phyloP scores from a whole-genome alignment of 2,888 invertebrate species.

The Sinohyriopsis cumingii region DNA sequence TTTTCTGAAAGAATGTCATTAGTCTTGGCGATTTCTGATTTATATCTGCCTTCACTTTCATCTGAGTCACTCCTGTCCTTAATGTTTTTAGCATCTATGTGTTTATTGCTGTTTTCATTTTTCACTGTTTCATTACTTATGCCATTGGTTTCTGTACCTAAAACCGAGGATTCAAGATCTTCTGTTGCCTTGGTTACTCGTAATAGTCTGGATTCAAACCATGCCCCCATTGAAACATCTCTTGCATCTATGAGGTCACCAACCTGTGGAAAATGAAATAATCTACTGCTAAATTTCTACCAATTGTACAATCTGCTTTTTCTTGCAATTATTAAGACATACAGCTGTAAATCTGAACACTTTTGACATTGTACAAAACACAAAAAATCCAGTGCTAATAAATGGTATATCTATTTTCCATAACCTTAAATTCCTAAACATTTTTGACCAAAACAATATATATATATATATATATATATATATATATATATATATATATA shows the following conservation, averaged over 20 bases:
- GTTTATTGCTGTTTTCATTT: slow-evolving; percentile 7
- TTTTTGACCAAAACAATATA: too few species aligned
- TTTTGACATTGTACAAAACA: too few species aligned
- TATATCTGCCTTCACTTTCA: slow-evolving; percentile 19
- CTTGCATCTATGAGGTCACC: slow-evolving; percentile 82
- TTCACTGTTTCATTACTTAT: not conserved
- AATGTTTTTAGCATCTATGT: slow-evolving; percentile 7
- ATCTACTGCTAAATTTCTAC: too few species aligned
- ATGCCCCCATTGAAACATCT: slow-evolving; percentile 79
- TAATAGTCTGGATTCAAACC: slow-evolving; percentile 80
- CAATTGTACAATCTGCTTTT: too few species aligned
- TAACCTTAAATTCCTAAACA: too few species aligned
- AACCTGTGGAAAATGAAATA: slow-evolving; percentile 53
- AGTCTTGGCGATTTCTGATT: slow-evolving; percentile 1
- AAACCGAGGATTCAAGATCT: not conserved
- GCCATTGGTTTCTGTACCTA: slow-evolving; percentile 8
- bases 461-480: too few species aligned
- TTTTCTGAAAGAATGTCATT: too few species aligned
- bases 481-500: too few species aligned
- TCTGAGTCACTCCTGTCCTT: slow-evolving; percentile 17
- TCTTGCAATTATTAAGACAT: too few species aligned
- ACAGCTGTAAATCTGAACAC: too few species aligned
- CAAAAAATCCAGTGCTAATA: too few species aligned
- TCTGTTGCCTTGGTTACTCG: slow-evolving; percentile 42
- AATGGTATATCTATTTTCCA: too few species aligned